A percentile compares a stretch with the other conserved stretches of the same genome.
These are phyloP conservation scores for Malacosoma neustria DNA, from an alignment of 2,888 invertebrate species.

Conservation along the genomic window DNA sequence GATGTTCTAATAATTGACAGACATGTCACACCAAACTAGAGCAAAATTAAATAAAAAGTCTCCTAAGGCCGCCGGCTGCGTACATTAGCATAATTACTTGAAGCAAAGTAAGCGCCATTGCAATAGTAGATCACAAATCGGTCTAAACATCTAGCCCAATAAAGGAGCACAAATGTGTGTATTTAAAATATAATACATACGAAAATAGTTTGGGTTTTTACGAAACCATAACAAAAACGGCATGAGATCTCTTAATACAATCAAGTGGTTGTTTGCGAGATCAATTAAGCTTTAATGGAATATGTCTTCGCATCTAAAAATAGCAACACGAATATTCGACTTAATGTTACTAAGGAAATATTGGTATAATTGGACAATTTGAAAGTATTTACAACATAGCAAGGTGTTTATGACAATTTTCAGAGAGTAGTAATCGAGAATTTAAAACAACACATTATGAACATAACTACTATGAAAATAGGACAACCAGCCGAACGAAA, in stretches of 20 bases:
- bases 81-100: constrained; percentile 19
- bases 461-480: too few relatives aligned
- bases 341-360: constrained; percentile 8
- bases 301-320: constrained; percentile 1
- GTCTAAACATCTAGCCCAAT: constrained; percentile 5
- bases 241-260: too few relatives aligned
- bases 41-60: constrained; percentile 27
- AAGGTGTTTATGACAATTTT: too few relatives aligned
- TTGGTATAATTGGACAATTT: too few relatives aligned
- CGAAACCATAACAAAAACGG: too few relatives aligned
- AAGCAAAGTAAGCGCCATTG: constrained; percentile 12
- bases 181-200: background rate
- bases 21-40: constrained; percentile 19
- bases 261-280: background rate
- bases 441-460: too few relatives aligned
- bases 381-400: too few relatives aligned
- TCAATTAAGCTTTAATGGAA: background rate
- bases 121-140: constrained; percentile 10
- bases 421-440: too few relatives aligned
- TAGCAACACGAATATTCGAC: constrained; percentile 8
- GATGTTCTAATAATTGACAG: constrained; percentile 21
- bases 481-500: too few relatives aligned
- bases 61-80: constrained; percentile 13
- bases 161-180: background rate
- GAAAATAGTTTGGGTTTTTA: background rate